Conservation (phyloP, 2,888 invertebrate species). For the Drosophila anomalata region DNA sequence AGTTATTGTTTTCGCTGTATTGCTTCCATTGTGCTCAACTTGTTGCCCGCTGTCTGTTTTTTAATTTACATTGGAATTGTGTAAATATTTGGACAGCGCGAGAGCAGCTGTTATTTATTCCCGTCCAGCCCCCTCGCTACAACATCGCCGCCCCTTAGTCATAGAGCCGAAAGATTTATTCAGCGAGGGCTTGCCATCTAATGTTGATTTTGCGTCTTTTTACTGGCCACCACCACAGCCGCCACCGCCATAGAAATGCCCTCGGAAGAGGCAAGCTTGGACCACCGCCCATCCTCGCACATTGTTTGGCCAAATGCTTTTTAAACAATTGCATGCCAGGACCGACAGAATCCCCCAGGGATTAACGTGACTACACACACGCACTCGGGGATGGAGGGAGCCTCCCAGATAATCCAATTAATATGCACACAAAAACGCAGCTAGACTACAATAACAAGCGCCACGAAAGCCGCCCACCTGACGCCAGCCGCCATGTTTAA, state of each 20-base stretch:
- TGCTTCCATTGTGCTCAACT: slow-evolving; percentile 70
- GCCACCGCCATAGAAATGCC: background rate
- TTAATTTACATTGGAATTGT: slow-evolving; percentile 78
- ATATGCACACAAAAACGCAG: slow-evolving; percentile 77
- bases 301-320: slow-evolving; percentile 73
- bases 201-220: slow-evolving; percentile 76
- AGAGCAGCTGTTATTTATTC: slow-evolving; percentile 37
- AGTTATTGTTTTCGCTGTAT: slow-evolving; percentile 44
- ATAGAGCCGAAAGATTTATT: slow-evolving; percentile 62
- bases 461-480: slow-evolving; percentile 9
- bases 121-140: slow-evolving; percentile 10
- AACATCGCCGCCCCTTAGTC: slow-evolving; percentile 35
- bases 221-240: slow-evolving; percentile 38
- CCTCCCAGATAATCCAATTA: slow-evolving; percentile 81
- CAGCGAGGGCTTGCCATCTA: slow-evolving; percentile 54
- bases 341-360: slow-evolving; percentile 72
- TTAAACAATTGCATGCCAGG: slow-evolving; percentile 73
- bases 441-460: slow-evolving; percentile 66
- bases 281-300: slow-evolving; percentile 8
- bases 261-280: slow-evolving; percentile 7
- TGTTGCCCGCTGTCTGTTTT: slow-evolving; percentile 69
- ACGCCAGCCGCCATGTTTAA: slow-evolving; percentile 65
- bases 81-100: slow-evolving; percentile 75
- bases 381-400: slow-evolving; percentile 47
- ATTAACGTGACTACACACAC: slow-evolving; percentile 77